phyloP scores from a whole-genome alignment of 2,113 vertebrate species.

The Taxidea taxus region DNA sequence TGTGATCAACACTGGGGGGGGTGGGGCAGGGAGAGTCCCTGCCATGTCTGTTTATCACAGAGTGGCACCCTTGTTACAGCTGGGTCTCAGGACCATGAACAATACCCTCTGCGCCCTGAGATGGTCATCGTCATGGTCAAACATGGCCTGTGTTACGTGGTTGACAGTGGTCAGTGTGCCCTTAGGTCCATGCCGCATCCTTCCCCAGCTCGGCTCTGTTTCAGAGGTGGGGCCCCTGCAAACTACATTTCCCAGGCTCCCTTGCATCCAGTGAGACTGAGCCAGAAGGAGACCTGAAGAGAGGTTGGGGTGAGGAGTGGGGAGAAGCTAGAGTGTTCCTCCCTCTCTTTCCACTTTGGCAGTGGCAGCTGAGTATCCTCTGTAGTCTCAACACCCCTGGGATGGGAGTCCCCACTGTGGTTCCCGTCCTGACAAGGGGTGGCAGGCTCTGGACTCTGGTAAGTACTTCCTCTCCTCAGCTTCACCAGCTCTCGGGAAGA shows the following conservation, averaged over 20 bases:
- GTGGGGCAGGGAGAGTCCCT: neutral
- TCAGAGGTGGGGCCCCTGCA: neutral
- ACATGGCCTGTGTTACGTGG: neutral
- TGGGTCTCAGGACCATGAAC: neutral
- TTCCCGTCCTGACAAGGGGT: neutral
- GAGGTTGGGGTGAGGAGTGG: neutral
- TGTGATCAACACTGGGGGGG: neutral
- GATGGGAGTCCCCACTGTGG: too few relatives aligned
- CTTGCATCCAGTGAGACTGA: neutral
- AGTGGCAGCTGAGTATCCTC: neutral
- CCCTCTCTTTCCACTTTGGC: neutral
- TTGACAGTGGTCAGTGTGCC: neutral
- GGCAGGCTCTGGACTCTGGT: neutral
- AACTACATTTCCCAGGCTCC: conserved; percentile 10
- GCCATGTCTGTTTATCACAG: neutral
- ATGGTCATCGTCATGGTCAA: neutral
- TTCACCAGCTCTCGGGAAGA: neutral
- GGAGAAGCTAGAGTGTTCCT: neutral
- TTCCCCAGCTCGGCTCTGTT: neutral
- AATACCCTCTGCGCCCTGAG: neutral
- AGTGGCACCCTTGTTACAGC: neutral
- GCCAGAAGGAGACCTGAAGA: neutral
- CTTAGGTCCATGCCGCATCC: neutral
- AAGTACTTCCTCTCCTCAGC: neutral
- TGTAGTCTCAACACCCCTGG: neutral